Evolutionary conservation across 2,888 invertebrate species (phyloP).

Genomic region (Pyrochroa serraticornis): DNA sequence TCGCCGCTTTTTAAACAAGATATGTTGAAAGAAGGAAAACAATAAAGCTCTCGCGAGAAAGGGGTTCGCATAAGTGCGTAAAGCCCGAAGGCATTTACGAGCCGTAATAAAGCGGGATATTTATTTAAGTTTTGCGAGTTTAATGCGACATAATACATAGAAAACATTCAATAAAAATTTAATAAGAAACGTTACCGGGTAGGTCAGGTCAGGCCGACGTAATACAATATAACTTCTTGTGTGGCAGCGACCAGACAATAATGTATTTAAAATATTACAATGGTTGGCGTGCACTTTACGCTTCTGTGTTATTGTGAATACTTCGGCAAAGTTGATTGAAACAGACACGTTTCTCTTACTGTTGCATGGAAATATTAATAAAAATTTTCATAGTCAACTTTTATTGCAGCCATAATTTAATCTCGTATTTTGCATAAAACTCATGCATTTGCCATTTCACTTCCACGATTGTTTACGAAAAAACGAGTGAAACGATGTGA

Average conservation of each 20-base stretch:
- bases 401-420: slow-evolving; percentile 22
- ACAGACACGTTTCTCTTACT: slow-evolving; percentile 23
- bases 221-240: slow-evolving; percentile 16
- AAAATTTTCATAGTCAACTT: slow-evolving; percentile 20
- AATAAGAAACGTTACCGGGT: slow-evolving; percentile 16
- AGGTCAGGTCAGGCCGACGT: too few species aligned
- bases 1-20: not conserved
- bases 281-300: slow-evolving; percentile 14
- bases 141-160: slow-evolving; percentile 15
- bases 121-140: slow-evolving; percentile 24
- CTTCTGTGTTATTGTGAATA: not conserved
- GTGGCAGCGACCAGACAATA: slow-evolving; percentile 6
- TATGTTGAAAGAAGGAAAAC: slow-evolving; percentile 11
- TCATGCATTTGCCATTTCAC: slow-evolving; percentile 5
- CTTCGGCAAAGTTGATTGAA: slow-evolving; percentile 17
- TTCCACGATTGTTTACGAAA: slow-evolving; percentile 6
- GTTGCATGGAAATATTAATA: slow-evolving; percentile 22
- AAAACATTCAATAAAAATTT: slow-evolving; percentile 23
- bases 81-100: slow-evolving; percentile 21
- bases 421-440: slow-evolving; percentile 16
- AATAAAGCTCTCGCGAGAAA: slow-evolving; percentile 10
- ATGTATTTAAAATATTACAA: slow-evolving; percentile 17
- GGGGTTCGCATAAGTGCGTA: slow-evolving; percentile 14
- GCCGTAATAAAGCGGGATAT: slow-evolving; percentile 20
- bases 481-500: slow-evolving; percentile 8